Conservation (phyloP, 37 sponge, comb jelly and placozoan species). For the Diacarnus erythraeanus region DNA sequence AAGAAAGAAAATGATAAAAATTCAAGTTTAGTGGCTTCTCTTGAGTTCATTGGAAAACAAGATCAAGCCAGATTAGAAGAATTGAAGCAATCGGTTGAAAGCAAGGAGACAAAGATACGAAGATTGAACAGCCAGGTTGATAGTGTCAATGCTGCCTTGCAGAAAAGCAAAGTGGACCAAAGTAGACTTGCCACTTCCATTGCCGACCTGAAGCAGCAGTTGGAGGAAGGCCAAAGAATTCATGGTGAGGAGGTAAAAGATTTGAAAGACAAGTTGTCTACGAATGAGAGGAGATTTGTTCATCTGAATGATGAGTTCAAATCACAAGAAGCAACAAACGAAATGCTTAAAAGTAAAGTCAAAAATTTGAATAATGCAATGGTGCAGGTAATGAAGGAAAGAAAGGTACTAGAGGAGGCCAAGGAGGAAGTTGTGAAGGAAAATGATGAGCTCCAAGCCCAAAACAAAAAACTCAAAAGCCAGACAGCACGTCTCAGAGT, state of each 20-base stretch:
- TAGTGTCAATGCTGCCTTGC: conserved; percentile 3
- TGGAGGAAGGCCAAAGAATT: conserved; percentile 1
- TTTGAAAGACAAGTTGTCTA: conserved; percentile 11
- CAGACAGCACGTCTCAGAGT: not conserved
- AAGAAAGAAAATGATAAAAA: conserved; percentile 17
- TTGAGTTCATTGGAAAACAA: conserved; percentile 25
- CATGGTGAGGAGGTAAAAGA: not conserved
- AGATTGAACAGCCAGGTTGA: conserved; percentile 1
- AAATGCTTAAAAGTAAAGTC: not conserved
- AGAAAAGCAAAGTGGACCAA: conserved; percentile 16
- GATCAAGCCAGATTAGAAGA: conserved; percentile 8
- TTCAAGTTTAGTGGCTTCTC: conserved; percentile 20
- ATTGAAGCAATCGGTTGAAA: not conserved
- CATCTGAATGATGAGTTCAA: conserved; percentile 18
- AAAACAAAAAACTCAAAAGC: not conserved
- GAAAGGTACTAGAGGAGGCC: not conserved
- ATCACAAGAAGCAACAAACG: not conserved
- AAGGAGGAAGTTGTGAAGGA: not conserved
- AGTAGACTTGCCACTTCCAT: not conserved
- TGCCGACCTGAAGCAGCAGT: not conserved
- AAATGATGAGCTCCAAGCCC: not conserved
- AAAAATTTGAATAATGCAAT: conserved; percentile 10
- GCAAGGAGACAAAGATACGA: conserved; percentile 9
- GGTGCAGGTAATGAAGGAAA: conserved; percentile 10
- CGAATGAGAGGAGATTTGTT: not conserved